Conservation (phyloP, 2,797 vertebrate species). For the Kryptopterus vitreolus region DNA sequence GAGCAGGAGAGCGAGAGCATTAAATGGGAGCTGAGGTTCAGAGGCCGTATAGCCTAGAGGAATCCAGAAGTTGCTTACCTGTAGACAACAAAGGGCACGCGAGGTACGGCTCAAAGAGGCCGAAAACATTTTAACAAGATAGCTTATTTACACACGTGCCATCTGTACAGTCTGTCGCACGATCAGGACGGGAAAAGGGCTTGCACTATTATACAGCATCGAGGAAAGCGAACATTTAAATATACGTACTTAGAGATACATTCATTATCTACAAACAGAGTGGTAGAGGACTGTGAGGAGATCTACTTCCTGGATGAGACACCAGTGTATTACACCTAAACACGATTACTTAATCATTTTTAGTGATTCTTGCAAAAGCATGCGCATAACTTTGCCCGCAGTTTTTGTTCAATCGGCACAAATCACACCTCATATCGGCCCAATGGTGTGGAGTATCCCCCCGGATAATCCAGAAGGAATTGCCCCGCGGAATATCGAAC, state of each 20-base stretch:
- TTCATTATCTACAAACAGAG: not conserved
- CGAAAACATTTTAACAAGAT: constrained; percentile 4
- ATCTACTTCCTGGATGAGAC: not conserved
- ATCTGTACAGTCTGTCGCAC: not conserved
- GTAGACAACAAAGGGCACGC: not conserved
- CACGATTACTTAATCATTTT: not conserved
- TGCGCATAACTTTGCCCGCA: no score
- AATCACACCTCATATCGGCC: no score
- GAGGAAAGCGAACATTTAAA: not conserved
- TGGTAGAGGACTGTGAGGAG: not conserved
- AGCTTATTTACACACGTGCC: constrained; percentile 2
- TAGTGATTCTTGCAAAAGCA: no score
- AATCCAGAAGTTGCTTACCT: constrained; percentile 28
- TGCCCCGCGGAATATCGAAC: no score
- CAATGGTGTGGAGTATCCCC: no score
- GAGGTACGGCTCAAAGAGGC: not conserved
- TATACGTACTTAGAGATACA: not conserved
- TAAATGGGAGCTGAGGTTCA: constrained; percentile 18
- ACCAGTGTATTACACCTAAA: not conserved
- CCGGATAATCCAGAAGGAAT: no score
- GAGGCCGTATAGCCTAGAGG: constrained; percentile 14
- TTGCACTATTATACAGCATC: not conserved
- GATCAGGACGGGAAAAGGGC: not conserved
- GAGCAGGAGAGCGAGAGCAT: constrained; percentile 3
- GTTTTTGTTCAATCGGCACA: no score